Percentiles rank a stretch among this genome's conserved stretches.
Conservation (phyloP, 2,113 vertebrate species). For the Pleuronectes platessa region DNA sequence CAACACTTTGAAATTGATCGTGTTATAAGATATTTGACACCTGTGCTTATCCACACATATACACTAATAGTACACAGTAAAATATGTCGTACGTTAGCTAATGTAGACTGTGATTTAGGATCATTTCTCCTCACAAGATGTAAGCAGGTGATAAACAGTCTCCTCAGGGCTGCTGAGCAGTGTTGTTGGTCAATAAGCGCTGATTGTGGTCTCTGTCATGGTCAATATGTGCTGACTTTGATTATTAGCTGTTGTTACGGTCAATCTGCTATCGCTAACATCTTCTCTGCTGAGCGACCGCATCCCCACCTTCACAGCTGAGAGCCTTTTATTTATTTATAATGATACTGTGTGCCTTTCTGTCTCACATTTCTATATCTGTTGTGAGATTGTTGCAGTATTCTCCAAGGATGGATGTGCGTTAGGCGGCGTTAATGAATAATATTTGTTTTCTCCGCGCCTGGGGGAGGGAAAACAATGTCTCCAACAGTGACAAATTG, state of each 20-base stretch:
- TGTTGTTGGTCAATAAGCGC: slow-evolving; percentile 71
- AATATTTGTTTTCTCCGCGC: slow-evolving; percentile 45
- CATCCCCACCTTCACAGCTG: slow-evolving; percentile 53
- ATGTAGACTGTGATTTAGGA: slow-evolving; percentile 36
- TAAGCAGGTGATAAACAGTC: slow-evolving; percentile 61
- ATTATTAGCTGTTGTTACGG: slow-evolving; percentile 73
- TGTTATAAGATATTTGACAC: slow-evolving; percentile 34
- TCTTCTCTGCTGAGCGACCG: slow-evolving; percentile 52
- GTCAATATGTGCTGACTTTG: slow-evolving; percentile 78
- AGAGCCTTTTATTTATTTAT: slow-evolving; percentile 70
- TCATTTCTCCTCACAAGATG: slow-evolving; percentile 39
- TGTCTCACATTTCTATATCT: slow-evolving; percentile 59
- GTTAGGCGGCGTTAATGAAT: slow-evolving; percentile 74
- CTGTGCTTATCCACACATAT: slow-evolving; percentile 23
- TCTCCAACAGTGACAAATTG: slow-evolving; percentile 69
- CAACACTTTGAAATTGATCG: slow-evolving; percentile 31
- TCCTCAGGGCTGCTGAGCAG: slow-evolving; percentile 50
- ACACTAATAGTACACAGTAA: slow-evolving; percentile 33
- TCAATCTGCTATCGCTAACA: slow-evolving; percentile 73
- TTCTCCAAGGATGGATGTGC: slow-evolving; percentile 62
- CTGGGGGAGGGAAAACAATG: slow-evolving; percentile 58
- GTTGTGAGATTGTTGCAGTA: slow-evolving; percentile 57
- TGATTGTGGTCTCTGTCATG: slow-evolving; percentile 72
- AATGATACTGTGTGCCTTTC: slow-evolving; percentile 57
- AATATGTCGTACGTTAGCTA: slow-evolving; percentile 20